Evolutionary conservation across 2,888 invertebrate species (phyloP), one percentile per base, ranked within the genome.

Genomic region (Rhamphomyia laevipes): DNA sequence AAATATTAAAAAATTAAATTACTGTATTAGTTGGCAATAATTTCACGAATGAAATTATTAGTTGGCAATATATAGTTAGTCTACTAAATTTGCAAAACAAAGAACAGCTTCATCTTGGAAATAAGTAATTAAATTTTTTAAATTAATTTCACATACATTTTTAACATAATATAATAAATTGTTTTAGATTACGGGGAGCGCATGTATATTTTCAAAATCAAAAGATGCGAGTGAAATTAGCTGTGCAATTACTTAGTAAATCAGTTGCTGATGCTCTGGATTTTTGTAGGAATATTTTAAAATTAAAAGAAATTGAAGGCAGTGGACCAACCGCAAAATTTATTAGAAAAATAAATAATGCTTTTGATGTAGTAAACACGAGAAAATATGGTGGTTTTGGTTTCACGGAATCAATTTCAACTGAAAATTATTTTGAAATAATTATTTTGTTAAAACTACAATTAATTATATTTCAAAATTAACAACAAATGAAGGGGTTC

Each of bases 301-400:
- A 56, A 46, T 45, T 58, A 10, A 45, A 51, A 15, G 16, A 55
- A 38, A 60, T 61, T 53, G 17, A 51, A 49, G 31, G 51, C 12
- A 54, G 53, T 43, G 45, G 27, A 23, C 48, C 53, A 9, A 60
- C 59, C n/a, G 43, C 54, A 18, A 31, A 51, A 31, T 59, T 60
- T 48, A 50, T 57, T 11, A 45, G 45, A 44, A 49, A 51, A n/a
- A 41, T 58, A 15, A 58, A 61, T 51, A 46, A 52, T 46, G 17
- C 55, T 1, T 60, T 60, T 49, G 58, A 60, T 51, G 48, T 59
- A 15, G 50, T 58, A 7, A 59, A 60, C 50, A 53, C 53, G 12
- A 56, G 53, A 48, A 52, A 53, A 49, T 40, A 52, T 27, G 23
- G 23, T 27, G 23, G 7, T 2, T 27, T 27, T 27, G 23, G 23